Evolutionary conservation across 2,113 vertebrate genomes (phyloP), one percentile per base, ranked within the genome.

Genomic region (Aspiorhynchus laticeps): DNA sequence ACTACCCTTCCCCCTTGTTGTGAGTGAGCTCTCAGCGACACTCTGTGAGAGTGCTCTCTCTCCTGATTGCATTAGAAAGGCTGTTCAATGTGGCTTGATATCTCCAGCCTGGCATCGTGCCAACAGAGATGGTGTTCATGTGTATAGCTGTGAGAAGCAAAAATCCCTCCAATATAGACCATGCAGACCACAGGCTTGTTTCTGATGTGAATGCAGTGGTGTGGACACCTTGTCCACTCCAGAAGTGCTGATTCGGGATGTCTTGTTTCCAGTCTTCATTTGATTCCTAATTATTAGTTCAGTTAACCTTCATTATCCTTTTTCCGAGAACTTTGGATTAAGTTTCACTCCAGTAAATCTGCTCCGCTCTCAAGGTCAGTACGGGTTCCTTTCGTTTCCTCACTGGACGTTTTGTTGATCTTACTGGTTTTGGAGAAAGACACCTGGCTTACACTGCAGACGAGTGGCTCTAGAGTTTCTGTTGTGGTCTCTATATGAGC

Each of bases 21-120:
- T 6, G n/a, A 14, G 82, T 51, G 48, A 28, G 83, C 43, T 87
- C 65, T 79, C 61, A 75, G 88, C 43, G 80, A 3, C 59, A 12
- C 89, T 92, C 89, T 91, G 90, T 87, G 92, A 88, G 1, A 87
- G 90, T 88, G 85, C 88, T 92, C 88, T 88, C 90, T 90, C 85
- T 78, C 86, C 86, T 93, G 92, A 92, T 94, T 89, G 36, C 89
- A 92, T 96, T 93, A 96, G 94, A 93, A 89, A 84, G 91, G 91
- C 92, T 91, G 90, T 93, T 93, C 83, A 83, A 93, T 95, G 92
- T 94, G 91, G 93, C 59, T 86, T 93, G 94, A 96, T 96, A 95
- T 97, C 95, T 95, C 93, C 90, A 86, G 19, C 88, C 86, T 97
- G 96, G 96, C 94, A 36, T 84, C 4, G 38, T 91, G 95, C 96